These are phyloP conservation scores for Numenius arquata DNA, from an alignment of 2,113 vertebrate genomes.

Conservation along the genomic window DNA sequence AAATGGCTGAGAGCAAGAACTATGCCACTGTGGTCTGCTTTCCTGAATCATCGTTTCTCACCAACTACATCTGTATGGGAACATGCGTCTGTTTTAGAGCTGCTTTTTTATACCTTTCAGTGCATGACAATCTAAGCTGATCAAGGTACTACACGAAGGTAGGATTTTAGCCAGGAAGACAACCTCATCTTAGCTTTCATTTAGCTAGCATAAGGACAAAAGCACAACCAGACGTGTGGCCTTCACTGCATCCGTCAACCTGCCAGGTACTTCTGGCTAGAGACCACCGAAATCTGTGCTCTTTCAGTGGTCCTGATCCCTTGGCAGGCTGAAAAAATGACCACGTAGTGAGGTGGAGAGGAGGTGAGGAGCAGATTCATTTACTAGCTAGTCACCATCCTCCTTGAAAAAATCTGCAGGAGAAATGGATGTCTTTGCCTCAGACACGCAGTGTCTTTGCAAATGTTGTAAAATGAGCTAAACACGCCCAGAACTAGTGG, in stretches of 20 bases:
- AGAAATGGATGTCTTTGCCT: not conserved
- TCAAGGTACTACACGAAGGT: not conserved
- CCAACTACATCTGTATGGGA: not conserved
- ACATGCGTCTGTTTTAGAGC: not conserved
- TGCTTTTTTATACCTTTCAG: not conserved
- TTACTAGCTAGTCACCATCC: not conserved
- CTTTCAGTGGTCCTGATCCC: not conserved
- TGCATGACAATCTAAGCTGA: not conserved
- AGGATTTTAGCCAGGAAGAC: not conserved
- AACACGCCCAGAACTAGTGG: not conserved
- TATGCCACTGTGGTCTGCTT: not conserved
- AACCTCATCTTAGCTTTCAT: not conserved
- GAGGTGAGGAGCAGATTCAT: not conserved
- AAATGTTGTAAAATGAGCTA: not conserved
- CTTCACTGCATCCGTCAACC: not conserved
- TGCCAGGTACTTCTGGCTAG: not conserved
- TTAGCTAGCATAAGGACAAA: not conserved
- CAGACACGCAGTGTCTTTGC: not conserved
- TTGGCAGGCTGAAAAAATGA: not conserved
- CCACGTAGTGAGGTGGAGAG: fast-evolving
- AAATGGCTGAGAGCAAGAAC: not conserved
- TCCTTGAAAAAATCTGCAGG: not conserved
- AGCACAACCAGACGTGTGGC: not conserved
- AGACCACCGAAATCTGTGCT: not conserved
- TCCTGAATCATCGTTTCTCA: not conserved